Conservation (phyloP, 1,140 invertebrate species). For the Probaryconus sp. region DNA sequence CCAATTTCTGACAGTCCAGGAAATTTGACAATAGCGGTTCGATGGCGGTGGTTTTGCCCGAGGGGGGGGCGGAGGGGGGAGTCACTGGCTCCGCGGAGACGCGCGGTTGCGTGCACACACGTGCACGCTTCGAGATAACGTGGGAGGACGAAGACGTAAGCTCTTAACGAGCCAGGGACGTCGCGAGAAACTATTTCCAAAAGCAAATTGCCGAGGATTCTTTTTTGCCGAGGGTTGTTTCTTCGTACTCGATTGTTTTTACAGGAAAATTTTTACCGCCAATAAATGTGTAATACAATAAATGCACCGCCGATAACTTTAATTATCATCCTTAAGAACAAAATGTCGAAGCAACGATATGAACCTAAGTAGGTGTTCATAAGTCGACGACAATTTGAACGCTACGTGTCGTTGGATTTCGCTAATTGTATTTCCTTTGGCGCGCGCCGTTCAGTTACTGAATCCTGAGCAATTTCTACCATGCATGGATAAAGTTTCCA, state of each 20-base stretch:
- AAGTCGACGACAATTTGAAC: neutral
- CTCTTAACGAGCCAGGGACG: constrained; percentile 41
- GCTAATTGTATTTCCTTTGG: constrained; percentile 39
- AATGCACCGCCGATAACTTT: too few relatives aligned
- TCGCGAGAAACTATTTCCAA: constrained; percentile 42
- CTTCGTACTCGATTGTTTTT: too few relatives aligned
- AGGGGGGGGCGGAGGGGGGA: constrained; percentile 20
- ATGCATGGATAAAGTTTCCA: constrained; percentile 58
- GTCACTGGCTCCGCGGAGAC: constrained; percentile 33
- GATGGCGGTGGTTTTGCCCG: constrained; percentile 33
- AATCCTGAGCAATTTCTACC: constrained; percentile 59
- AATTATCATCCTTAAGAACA: too few relatives aligned
- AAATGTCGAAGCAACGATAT: too few relatives aligned
- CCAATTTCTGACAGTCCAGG: constrained; percentile 10
- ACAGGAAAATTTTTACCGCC: too few relatives aligned
- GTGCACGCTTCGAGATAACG: constrained; percentile 55
- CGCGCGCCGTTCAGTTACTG: constrained; percentile 30
- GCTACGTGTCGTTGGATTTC: too few relatives aligned
- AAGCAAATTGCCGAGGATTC: too few relatives aligned
- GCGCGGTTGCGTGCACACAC: constrained; percentile 52
- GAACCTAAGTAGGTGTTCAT: too few relatives aligned
- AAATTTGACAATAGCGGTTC: constrained; percentile 55
- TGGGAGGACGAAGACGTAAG: constrained; percentile 50
- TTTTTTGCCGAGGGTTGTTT: too few relatives aligned
- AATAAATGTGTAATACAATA: too few relatives aligned